Percentiles rank a stretch among this genome's conserved stretches.
Conservation (phyloP, 2,888 invertebrate genomes). For the Leptothorax acervorum region DNA sequence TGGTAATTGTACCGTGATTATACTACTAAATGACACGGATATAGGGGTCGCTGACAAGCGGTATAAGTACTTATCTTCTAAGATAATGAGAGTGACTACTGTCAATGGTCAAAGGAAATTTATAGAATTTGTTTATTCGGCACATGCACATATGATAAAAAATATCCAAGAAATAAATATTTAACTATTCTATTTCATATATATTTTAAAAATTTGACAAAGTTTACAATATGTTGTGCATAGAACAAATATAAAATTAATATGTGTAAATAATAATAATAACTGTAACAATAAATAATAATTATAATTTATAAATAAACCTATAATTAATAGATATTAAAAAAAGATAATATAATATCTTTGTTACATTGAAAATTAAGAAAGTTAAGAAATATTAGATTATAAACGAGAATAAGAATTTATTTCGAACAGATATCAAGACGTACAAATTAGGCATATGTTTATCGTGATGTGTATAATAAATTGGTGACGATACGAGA, state of each 20-base stretch:
- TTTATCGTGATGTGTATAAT: not conserved
- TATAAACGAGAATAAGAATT: not conserved
- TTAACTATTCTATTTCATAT: not conserved
- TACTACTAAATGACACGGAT: constrained; percentile 27
- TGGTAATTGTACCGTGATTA: constrained; percentile 12
- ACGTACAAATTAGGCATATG: not conserved
- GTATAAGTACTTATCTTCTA: constrained; percentile 23
- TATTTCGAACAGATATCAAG: not conserved
- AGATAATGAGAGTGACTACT: constrained; percentile 29
- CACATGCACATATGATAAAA: not conserved
- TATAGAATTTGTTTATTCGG: constrained; percentile 23
- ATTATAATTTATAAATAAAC: not conserved
- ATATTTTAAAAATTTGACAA: not conserved
- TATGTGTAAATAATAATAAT: not conserved
- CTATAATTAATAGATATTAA: not conserved
- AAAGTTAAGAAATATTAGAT: not conserved
- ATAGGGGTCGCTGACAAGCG: not conserved
- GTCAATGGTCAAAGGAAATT: constrained; percentile 8
- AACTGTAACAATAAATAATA: not conserved
- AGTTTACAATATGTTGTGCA: not conserved
- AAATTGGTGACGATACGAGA: constrained; percentile 30
- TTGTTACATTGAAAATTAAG: not conserved
- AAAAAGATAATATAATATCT: not conserved
- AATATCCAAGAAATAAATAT: not conserved
- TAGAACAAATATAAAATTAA: not conserved